These are phyloP conservation scores for Sminthurinus signatus DNA, from an alignment of 1,140 invertebrate genomes.

Conservation along the genomic window DNA sequence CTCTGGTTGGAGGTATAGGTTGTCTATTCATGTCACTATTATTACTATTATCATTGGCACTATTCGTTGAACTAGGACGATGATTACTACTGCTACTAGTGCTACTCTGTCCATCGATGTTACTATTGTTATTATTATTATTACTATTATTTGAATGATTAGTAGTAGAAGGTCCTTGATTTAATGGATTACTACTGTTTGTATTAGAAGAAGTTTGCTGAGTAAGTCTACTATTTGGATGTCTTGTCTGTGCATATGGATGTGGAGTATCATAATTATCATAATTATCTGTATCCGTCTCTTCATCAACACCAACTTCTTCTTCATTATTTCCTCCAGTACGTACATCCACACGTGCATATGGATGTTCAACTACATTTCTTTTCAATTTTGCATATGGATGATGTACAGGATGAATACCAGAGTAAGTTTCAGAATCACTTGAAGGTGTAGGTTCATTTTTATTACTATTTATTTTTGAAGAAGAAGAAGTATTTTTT, in stretches of 20 bases:
- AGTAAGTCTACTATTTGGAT: neutral
- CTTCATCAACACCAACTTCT: constrained; percentile 32
- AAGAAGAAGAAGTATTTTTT: neutral
- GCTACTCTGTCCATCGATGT: neutral
- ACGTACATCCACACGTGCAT: constrained; percentile 21
- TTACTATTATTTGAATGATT: neutral
- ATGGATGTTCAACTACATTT: constrained; percentile 29
- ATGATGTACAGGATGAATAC: constrained; percentile 17
- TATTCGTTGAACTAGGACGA: constrained; percentile 1
- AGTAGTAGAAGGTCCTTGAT: too few relatives aligned
- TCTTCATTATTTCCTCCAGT: neutral
- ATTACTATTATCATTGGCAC: constrained; percentile 7
- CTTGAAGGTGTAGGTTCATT: constrained; percentile 29
- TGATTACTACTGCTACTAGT: neutral
- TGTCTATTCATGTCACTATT: too few relatives aligned
- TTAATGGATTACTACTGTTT: too few relatives aligned
- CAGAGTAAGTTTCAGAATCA: constrained; percentile 35
- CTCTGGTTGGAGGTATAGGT: constrained; percentile 33
- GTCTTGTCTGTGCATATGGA: constrained; percentile 28
- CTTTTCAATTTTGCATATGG: constrained; percentile 35
- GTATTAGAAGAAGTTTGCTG: neutral
- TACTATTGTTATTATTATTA: neutral
- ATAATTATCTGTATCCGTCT: constrained; percentile 40
- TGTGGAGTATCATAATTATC: constrained; percentile 38
- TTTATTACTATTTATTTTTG: neutral